Base-by-base conservation (phyloP, 2,888 invertebrate genomes). In the Eucera pruinosa region DNA sequence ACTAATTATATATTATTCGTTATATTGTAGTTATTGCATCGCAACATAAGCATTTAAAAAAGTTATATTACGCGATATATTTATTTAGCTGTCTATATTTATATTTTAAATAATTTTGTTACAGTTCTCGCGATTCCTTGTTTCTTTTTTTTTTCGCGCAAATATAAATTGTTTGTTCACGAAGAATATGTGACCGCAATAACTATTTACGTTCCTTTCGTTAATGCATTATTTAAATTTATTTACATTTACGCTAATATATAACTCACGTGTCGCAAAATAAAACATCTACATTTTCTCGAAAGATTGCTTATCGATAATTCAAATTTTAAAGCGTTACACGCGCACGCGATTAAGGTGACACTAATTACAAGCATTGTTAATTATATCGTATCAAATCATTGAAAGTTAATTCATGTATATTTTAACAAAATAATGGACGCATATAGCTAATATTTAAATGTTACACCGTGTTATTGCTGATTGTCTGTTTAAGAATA, bases 11-110 rank as follows among this genome's bases (percentile, higher is more conserved):
- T n/a, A n/a, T n/a, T n/a, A n/a, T n/a, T n/a, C n/a, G n/a, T n/a
- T n/a, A n/a, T n/a, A 36, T 36, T 70, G 27, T n/a, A 48, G 18
- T 47, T 25, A n/a, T 39, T n/a, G 68, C n/a, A 30, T 45, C 25
- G n/a, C 36, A 23, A 50, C n/a, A 50, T 23, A 25, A 13, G 1
- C 33, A 5, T 11, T 30, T 36, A 47, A 27, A 15, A 33, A 36
- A 54, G 20, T 20, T 7, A 36, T 66, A 57, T 55, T 27, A 20
- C n/a, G n/a, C 36, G 47, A 25, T 25, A 18, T 30, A 6, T 47
- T 43, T n/a, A 43, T n/a, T 43, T 43, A 43, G 15, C 1, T 43
- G 6, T n/a, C 1, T 43, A n/a, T 43, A 43, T 43, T 43, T 43
- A 43, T 43, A 43, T 43, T n/a, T 43, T n/a, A n/a, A n/a, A n/a